Conservation (phyloP, 1,140 invertebrate species). For the Sminthurides bifidus region DNA sequence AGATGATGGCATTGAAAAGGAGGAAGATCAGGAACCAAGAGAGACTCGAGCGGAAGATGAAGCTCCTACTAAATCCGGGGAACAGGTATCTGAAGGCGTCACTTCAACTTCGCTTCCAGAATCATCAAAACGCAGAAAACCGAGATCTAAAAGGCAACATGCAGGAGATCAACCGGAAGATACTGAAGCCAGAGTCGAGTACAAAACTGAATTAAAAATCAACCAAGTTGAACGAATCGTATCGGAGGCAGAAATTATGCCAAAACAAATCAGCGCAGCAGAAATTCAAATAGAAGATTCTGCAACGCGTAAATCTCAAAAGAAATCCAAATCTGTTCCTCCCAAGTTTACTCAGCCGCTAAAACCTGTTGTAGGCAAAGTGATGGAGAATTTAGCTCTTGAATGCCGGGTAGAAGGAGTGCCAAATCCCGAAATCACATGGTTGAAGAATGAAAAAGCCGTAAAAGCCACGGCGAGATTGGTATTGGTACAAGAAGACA, state of each 20-base stretch:
- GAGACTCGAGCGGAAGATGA: no score
- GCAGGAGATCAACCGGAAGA: no score
- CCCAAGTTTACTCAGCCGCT: conserved; percentile 9
- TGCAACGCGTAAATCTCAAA: neutral
- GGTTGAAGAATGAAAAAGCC: conserved; percentile 62
- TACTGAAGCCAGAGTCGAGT: conserved; percentile 19
- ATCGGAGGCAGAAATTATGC: conserved; percentile 3
- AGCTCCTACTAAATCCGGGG: no score
- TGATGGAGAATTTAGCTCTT: conserved; percentile 35
- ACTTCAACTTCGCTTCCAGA: no score
- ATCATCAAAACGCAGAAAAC: no score
- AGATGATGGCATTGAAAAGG: no score
- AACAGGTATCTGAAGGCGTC: no score
- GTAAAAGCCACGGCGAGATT: conserved; percentile 51
- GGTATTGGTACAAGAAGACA: conserved; percentile 46
- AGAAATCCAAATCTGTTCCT: conserved; percentile 1
- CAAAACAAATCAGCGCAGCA: conserved; percentile 2
- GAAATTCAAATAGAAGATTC: conserved; percentile 7
- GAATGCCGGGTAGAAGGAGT: conserved; percentile 54
- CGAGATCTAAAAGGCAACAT: no score
- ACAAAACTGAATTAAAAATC: conserved; percentile 19
- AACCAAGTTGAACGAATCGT: conserved; percentile 10
- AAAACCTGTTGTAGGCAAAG: neutral
- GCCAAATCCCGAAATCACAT: conserved; percentile 56
- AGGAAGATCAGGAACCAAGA: no score